These are phyloP conservation scores for Holacanthella duospinosa DNA, from an alignment of 2,888 invertebrate genomes.

Conservation along the genomic window DNA sequence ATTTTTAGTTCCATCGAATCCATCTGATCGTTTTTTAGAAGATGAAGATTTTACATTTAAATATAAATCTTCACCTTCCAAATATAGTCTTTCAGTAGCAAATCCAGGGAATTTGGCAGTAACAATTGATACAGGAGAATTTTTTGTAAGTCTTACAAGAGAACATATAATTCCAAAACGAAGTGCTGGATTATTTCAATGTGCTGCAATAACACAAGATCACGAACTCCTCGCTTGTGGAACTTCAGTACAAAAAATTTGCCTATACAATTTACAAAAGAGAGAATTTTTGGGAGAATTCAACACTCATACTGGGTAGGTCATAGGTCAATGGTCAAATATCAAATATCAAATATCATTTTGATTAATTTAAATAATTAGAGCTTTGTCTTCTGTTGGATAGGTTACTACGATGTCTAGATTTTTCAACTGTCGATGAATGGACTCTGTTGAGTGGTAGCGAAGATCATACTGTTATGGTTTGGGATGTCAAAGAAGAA, in stretches of 20 bases:
- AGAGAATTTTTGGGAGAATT: constrained; percentile 24
- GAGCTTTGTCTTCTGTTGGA: not conserved
- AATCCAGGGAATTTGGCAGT: not conserved
- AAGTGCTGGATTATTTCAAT: constrained; percentile 22
- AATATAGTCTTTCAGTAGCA: not conserved
- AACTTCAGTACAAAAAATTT: constrained; percentile 30
- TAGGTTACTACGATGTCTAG: constrained; percentile 14
- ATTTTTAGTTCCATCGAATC: too few relatives aligned
- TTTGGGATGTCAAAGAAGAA: constrained; percentile 34
- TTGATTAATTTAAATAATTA: too few relatives aligned
- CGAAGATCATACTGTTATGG: constrained; percentile 34
- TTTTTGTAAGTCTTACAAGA: constrained; percentile 16
- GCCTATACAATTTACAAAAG: constrained; percentile 22
- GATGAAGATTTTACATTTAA: too few relatives aligned
- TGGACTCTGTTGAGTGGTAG: constrained; percentile 31
- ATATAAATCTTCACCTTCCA: too few relatives aligned
- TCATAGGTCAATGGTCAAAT: not conserved
- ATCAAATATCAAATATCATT: not conserved
- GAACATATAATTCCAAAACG: constrained; percentile 22
- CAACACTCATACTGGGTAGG: constrained; percentile 33
- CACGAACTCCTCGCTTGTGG: constrained; percentile 30
- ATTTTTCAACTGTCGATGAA: constrained; percentile 29
- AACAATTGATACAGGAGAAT: constrained; percentile 21
- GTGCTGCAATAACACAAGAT: constrained; percentile 25
- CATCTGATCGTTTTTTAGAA: too few relatives aligned